Evolutionary conservation across 2,113 vertebrate genomes (phyloP).

Genomic region (Pycnonotus jocosus): DNA sequence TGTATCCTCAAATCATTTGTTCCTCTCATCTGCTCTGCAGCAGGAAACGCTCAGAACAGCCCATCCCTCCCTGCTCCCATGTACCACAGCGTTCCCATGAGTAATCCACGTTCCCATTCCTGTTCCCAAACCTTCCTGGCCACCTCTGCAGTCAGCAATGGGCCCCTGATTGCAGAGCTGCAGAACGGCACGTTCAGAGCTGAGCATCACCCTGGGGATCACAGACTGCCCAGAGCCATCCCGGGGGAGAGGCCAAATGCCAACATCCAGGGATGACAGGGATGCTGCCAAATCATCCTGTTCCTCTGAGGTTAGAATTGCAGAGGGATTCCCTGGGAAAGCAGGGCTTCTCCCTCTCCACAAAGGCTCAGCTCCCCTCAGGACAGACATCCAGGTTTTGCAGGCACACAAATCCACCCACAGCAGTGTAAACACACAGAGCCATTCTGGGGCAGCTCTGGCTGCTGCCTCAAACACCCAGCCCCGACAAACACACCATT

Average conservation of each 20-base stretch:
- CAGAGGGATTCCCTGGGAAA: background rate
- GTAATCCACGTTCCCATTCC: fast-evolving
- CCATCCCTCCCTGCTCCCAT: background rate
- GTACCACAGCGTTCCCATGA: background rate
- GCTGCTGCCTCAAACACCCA: background rate
- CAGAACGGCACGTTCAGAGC: fast-evolving
- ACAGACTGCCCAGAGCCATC: background rate
- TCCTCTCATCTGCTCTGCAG: background rate
- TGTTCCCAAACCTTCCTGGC: background rate
- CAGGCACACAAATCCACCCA: background rate
- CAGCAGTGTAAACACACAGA: background rate
- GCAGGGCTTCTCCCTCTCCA: background rate
- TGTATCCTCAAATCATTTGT: background rate
- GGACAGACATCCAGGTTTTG: background rate
- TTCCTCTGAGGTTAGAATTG: background rate
- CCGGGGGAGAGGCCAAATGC: background rate
- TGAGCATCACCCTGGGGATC: background rate
- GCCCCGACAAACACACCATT: background rate
- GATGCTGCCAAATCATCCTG: background rate
- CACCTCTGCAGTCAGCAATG: background rate
- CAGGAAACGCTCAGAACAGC: background rate
- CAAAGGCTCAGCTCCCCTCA: background rate
- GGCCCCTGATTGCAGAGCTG: background rate
- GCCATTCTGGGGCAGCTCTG: background rate
- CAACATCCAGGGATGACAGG: background rate